Evolutionary conservation across 2,113 vertebrate species (phyloP).

Genomic region (Cebidichthys violaceus): DNA sequence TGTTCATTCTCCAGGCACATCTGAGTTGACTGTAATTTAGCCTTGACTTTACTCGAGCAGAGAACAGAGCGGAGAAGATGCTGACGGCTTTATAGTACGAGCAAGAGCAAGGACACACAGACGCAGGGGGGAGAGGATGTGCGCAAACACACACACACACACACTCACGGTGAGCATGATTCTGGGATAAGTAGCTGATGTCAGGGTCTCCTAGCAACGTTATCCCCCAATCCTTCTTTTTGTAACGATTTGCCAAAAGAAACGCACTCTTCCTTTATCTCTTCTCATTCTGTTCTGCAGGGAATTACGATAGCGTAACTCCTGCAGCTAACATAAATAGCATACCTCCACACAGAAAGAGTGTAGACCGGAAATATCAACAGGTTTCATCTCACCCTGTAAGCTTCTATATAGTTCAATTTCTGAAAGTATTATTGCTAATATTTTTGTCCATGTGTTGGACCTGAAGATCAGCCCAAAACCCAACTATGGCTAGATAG

Average conservation of each 20-base stretch:
- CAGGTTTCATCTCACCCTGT: background rate
- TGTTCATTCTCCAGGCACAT: slow-evolving; percentile 24
- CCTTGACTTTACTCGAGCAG: slow-evolving; percentile 17
- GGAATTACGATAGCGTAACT: background rate
- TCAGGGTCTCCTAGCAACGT: slow-evolving; percentile 84
- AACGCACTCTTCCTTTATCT: background rate
- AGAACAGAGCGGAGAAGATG: slow-evolving; percentile 33
- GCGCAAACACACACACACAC: background rate
- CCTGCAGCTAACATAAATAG: too few species aligned
- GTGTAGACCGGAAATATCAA: background rate
- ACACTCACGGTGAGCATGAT: slow-evolving; percentile 39
- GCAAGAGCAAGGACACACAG: slow-evolving; percentile 57
- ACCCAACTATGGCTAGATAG: background rate
- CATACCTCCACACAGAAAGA: background rate
- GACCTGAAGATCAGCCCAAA: background rate
- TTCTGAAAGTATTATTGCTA: background rate
- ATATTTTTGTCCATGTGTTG: background rate
- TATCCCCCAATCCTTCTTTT: slow-evolving; percentile 51
- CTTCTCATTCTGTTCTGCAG: background rate
- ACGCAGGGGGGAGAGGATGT: slow-evolving; percentile 42
- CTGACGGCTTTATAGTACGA: slow-evolving; percentile 62
- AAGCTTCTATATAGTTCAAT: background rate
- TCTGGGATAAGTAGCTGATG: slow-evolving; percentile 71
- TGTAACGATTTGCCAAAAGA: slow-evolving; percentile 6
- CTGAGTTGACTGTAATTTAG: slow-evolving; percentile 13